Conservation (phyloP, 2,888 invertebrate genomes). For the Xestia c-nigrum region DNA sequence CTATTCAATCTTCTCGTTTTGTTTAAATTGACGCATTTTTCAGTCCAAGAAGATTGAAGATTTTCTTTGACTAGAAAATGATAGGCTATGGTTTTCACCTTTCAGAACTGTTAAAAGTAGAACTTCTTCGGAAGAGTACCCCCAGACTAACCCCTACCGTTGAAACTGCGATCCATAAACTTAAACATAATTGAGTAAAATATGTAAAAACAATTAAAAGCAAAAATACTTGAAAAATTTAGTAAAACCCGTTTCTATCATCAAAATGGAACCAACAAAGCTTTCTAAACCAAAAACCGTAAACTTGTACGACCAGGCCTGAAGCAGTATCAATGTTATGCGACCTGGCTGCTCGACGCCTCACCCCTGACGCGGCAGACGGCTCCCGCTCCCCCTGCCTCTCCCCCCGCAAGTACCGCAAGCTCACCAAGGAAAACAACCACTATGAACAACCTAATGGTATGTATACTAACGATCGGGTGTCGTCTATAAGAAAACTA, state of each 20-base stretch:
- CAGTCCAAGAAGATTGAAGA: neutral
- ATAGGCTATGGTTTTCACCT: neutral
- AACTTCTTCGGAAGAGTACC: neutral
- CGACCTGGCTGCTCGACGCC: constrained; percentile 94
- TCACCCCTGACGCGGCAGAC: constrained; percentile 91
- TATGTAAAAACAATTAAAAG: neutral
- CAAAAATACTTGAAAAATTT: neutral
- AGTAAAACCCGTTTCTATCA: no score
- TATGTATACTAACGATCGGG: constrained; percentile 67
- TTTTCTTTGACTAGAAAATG: neutral
- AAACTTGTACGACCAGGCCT: constrained; percentile 88
- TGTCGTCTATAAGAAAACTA: constrained; percentile 23
- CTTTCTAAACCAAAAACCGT: neutral
- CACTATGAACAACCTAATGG: constrained; percentile 88
- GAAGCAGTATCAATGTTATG: constrained; percentile 96
- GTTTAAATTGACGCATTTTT: neutral
- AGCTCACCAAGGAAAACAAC: constrained; percentile 90
- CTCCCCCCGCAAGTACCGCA: constrained; percentile 91
- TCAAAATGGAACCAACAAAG: neutral
- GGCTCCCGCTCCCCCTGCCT: constrained; percentile 91
- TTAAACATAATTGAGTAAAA: neutral
- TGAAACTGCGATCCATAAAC: neutral
- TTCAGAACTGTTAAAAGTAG: neutral
- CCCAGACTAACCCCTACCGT: neutral
- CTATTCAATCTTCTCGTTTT: neutral